Percentiles rank a stretch among this genome's conserved stretches.
Conservation (phyloP, 2,797 vertebrate genomes). For the Dryobates pubescens region DNA sequence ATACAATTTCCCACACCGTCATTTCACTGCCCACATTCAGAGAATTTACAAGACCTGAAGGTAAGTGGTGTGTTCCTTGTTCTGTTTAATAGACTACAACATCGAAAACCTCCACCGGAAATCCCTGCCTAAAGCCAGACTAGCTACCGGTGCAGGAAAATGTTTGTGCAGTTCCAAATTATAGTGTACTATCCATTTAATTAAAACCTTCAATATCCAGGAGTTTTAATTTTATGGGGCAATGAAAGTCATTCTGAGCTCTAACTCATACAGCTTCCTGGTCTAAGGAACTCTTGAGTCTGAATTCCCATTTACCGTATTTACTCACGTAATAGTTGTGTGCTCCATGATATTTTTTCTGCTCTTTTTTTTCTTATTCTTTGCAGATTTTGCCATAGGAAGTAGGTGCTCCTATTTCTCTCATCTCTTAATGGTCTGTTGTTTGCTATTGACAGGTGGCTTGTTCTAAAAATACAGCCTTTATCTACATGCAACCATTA, state of each 20-base stretch:
- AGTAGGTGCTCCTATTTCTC: neutral
- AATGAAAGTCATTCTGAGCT: neutral
- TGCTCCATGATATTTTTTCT: neutral
- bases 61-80: constrained; percentile 77
- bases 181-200: constrained; percentile 3
- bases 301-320: neutral
- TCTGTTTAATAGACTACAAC: neutral
- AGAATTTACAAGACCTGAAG: constrained; percentile 90
- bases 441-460: neutral
- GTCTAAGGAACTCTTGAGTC: neutral
- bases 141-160: neutral
- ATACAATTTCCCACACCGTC: constrained; percentile 92
- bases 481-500: neutral
- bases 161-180: constrained; percentile 41
- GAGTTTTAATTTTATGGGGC: constrained; percentile 15
- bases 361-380: neutral
- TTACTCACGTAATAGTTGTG: neutral
- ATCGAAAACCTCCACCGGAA: neutral
- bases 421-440: neutral
- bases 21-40: constrained; percentile 95
- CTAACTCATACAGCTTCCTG: neutral
- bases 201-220: neutral
- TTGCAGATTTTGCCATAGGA: neutral
- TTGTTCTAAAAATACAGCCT: neutral
- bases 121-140: constrained; percentile 40